Conservation (phyloP, 2,797 vertebrate genomes). For the Syncerus caffer region DNA sequence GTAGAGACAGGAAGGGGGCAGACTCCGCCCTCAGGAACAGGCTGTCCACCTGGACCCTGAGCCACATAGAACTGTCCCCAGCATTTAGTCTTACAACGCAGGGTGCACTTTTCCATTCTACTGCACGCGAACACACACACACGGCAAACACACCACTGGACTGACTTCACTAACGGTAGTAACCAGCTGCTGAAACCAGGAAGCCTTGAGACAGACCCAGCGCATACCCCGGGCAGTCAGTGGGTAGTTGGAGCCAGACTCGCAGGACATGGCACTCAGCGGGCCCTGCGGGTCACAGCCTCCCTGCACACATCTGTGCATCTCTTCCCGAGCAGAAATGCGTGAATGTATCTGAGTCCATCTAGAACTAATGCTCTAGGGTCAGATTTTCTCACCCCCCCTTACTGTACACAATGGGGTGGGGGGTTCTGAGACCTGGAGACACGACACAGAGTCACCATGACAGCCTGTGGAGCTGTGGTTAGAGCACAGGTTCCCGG, state of each 20-base stretch:
- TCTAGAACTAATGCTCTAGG: not conserved
- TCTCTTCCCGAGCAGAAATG: not conserved
- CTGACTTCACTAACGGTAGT: not conserved
- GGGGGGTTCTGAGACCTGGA: not conserved
- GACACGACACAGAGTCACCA: accelerated
- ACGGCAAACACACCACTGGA: not conserved
- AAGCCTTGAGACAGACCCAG: not conserved
- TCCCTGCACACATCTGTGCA: not conserved
- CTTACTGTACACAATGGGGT: not conserved
- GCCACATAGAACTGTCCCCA: not conserved
- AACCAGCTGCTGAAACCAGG: accelerated
- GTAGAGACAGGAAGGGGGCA: not conserved
- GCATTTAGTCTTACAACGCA: not conserved
- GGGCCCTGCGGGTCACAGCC: accelerated
- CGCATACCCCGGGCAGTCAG: accelerated
- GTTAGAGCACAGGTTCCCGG: accelerated
- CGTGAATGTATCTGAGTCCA: accelerated
- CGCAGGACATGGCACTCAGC: accelerated
- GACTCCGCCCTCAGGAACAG: accelerated
- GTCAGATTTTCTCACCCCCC: not conserved
- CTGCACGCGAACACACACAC: not conserved
- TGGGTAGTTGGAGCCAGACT: accelerated
- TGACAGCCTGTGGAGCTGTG: accelerated
- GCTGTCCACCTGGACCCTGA: not conserved
- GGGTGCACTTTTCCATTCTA: not conserved